Evolutionary conservation across 2,888 invertebrate genomes (phyloP).

Genomic region (Yponomeuta evonymella): DNA sequence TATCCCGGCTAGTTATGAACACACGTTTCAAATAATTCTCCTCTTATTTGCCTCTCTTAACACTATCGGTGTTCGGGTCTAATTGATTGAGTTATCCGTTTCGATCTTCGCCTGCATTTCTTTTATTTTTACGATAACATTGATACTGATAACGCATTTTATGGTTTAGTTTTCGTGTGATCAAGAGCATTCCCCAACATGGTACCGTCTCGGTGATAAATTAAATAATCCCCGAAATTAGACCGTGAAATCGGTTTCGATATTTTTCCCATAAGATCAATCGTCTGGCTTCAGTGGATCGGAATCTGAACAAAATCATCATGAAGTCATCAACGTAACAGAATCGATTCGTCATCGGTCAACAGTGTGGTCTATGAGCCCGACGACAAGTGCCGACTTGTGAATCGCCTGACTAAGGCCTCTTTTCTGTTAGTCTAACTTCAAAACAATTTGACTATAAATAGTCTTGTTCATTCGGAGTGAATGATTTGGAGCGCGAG

Average conservation of each 20-base stretch:
- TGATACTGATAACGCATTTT: no score
- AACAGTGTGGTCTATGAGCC: conserved; percentile 60
- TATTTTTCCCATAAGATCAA: conserved; percentile 28
- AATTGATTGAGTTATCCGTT: conserved; percentile 15
- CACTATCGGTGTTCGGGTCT: conserved; percentile 12
- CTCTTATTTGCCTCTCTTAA: conserved; percentile 29
- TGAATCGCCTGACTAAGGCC: conserved; percentile 20
- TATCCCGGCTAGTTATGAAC: conserved; percentile 37
- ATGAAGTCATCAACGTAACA: conserved; percentile 56
- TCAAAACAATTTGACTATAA: conserved; percentile 22
- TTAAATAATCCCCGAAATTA: neutral
- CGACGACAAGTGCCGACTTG: conserved; percentile 49
- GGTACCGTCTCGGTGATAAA: neutral
- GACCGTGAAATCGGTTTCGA: neutral
- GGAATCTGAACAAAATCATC: conserved; percentile 1
- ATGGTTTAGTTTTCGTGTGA: neutral
- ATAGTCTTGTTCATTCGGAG: conserved; percentile 13
- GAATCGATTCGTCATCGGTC: conserved; percentile 66
- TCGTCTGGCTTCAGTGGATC: conserved; percentile 24
- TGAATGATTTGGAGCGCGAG: neutral
- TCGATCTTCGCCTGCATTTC: neutral
- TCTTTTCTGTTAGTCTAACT: neutral
- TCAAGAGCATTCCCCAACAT: neutral
- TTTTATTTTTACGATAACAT: neutral
- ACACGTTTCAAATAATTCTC: conserved; percentile 36